These are phyloP conservation scores for Oryctes rhinoceros DNA, from an alignment of 1,140 invertebrate genomes.

Conservation along the genomic window DNA sequence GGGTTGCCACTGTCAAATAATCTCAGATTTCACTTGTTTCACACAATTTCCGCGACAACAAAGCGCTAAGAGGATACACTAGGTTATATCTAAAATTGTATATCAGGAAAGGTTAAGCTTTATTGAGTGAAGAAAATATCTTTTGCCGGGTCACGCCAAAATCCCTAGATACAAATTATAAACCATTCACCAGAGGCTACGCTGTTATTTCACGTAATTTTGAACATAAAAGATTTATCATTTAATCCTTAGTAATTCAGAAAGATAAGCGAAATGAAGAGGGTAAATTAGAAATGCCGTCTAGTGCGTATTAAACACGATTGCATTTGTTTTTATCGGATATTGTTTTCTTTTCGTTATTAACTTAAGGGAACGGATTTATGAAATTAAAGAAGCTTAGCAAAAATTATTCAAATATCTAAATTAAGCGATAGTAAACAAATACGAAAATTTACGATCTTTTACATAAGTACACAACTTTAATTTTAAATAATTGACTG, in stretches of 20 bases:
- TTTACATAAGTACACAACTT: no score
- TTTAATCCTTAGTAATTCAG: slow-evolving; percentile 7
- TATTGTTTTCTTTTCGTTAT: no score
- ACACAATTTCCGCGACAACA: slow-evolving; percentile 16
- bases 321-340: no score
- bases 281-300: neutral
- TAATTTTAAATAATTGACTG: no score
- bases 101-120: slow-evolving; percentile 33
- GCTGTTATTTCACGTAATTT: slow-evolving; percentile 5
- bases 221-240: slow-evolving; percentile 20
- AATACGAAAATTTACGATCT: no score
- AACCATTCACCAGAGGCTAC: neutral
- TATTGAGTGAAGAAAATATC: slow-evolving; percentile 35
- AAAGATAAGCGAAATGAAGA: neutral
- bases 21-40: neutral
- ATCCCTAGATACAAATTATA: slow-evolving; percentile 31
- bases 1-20: slow-evolving; percentile 9
- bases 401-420: no score
- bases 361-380: no score
- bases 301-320: neutral
- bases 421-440: no score
- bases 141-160: slow-evolving; percentile 7
- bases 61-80: neutral
- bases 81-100: slow-evolving; percentile 10
- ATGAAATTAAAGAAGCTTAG: no score